Evolutionary conservation across 2,888 invertebrate genomes (phyloP).

Genomic region (Seira musarum): DNA sequence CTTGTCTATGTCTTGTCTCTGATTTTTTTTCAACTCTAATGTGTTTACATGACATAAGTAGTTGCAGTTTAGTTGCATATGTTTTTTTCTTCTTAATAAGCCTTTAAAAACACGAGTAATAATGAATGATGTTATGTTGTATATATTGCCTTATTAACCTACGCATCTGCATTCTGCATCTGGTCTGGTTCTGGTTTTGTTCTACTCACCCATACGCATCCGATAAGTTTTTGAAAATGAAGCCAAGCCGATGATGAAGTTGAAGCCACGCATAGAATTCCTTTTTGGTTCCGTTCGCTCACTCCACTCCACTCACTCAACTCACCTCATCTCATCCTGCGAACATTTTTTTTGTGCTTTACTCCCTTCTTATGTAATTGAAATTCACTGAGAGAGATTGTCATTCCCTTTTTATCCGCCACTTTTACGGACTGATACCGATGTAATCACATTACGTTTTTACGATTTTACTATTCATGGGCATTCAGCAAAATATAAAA

Average conservation of each 20-base stretch:
- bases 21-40: neutral
- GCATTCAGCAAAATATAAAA: conserved; percentile 10
- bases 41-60: conserved; percentile 56
- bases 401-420: neutral
- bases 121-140: conserved; percentile 33
- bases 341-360: neutral
- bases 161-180: neutral
- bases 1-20: too few relatives aligned
- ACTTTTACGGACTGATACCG: neutral
- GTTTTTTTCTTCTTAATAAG: conserved; percentile 35
- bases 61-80: conserved; percentile 45
- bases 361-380: too few relatives aligned
- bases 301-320: neutral
- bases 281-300: too few relatives aligned
- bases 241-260: too few relatives aligned
- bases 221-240: too few relatives aligned
- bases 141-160: neutral
- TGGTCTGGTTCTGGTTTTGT: neutral
- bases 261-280: too few relatives aligned
- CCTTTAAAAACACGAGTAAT: conserved; percentile 18
- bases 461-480: conserved; percentile 26
- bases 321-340: neutral
- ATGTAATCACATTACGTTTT: neutral
- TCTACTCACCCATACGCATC: neutral
- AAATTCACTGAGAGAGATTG: neutral